Conservation (phyloP, 1,140 invertebrate species). For the Drosophila mojavensis region DNA sequence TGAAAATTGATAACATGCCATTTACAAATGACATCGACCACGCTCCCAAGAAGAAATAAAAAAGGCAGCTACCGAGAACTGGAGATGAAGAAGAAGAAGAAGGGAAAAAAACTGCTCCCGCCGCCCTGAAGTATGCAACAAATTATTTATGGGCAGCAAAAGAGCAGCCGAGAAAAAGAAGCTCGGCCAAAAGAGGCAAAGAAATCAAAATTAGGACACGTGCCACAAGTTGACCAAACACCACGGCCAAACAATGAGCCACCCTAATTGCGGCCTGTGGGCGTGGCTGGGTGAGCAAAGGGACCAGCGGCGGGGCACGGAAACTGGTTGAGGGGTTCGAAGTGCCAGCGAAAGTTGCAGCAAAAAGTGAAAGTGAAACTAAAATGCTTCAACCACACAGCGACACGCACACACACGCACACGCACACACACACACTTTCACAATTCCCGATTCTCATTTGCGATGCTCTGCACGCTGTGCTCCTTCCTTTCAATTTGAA, state of each 20-base stretch:
- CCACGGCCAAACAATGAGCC: slow-evolving; percentile 44
- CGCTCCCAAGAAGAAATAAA: neutral
- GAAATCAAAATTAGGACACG: slow-evolving; percentile 80
- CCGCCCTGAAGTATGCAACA: slow-evolving; percentile 67
- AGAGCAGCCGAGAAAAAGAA: slow-evolving; percentile 37
- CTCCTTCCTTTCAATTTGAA: slow-evolving; percentile 77
- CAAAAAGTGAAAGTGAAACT: slow-evolving; percentile 64
- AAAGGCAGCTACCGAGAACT: too few relatives aligned
- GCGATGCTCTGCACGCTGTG: slow-evolving; percentile 77
- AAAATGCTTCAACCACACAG: slow-evolving; percentile 62
- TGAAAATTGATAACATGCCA: slow-evolving; percentile 84
- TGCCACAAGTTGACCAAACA: slow-evolving; percentile 77
- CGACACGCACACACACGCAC: slow-evolving; percentile 54
- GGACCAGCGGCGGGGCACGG: neutral
- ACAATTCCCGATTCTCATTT: slow-evolving; percentile 59
- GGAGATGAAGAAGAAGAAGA: neutral
- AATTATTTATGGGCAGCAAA: slow-evolving; percentile 71
- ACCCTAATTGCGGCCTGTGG: slow-evolving; percentile 29
- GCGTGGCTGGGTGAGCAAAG: neutral
- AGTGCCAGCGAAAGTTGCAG: slow-evolving; percentile 60
- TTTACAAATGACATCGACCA: slow-evolving; percentile 81
- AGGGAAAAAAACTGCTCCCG: slow-evolving; percentile 58
- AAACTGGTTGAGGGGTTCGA: neutral
- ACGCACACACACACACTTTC: neutral
- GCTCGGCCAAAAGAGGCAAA: slow-evolving; percentile 11